Conservation (phyloP, 37 sponge, comb jelly and placozoan genomes). For the Aplysina aerophoba region DNA sequence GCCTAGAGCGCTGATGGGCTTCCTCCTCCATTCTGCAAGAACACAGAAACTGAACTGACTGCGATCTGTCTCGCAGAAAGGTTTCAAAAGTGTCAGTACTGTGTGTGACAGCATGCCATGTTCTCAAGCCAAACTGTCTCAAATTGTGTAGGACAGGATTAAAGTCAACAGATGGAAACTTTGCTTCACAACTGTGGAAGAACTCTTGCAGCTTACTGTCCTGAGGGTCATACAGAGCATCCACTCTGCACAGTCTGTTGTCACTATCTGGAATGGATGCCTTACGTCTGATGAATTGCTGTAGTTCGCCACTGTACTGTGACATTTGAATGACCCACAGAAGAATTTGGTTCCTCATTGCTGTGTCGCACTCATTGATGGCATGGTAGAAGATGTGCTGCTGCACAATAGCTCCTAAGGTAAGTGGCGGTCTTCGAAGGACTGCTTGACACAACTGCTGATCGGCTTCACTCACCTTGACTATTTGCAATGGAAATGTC, state of each 20-base stretch:
- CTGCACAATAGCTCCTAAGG: conserved; percentile 24
- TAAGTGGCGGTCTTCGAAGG: conserved; percentile 16
- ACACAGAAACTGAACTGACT: conserved; percentile 11
- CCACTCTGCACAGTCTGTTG: neutral
- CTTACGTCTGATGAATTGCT: neutral
- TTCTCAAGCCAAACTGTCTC: conserved; percentile 36
- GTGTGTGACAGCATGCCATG: conserved; percentile 36
- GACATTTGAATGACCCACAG: conserved; percentile 45
- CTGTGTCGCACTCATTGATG: neutral
- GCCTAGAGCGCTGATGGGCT: neutral
- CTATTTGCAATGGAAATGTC: conserved; percentile 42
- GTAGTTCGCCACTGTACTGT: neutral
- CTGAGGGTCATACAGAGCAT: conserved; percentile 44
- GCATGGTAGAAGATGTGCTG: conserved; percentile 40
- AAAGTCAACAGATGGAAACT: conserved; percentile 44
- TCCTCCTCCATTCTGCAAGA: neutral
- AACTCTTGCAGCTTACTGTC: conserved; percentile 34
- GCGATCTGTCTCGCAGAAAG: conserved; percentile 32
- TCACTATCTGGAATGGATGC: neutral
- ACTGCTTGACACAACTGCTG: neutral
- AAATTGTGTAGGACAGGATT: neutral
- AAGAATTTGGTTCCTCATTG: conserved; percentile 35
- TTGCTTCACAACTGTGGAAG: conserved; percentile 30
- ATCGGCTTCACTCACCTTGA: neutral
- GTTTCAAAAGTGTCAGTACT: neutral